Percentiles rank a stretch among this genome's conserved stretches.
Evolutionary conservation across 2,113 vertebrate species (phyloP).

Genomic region (Fulica atra): DNA sequence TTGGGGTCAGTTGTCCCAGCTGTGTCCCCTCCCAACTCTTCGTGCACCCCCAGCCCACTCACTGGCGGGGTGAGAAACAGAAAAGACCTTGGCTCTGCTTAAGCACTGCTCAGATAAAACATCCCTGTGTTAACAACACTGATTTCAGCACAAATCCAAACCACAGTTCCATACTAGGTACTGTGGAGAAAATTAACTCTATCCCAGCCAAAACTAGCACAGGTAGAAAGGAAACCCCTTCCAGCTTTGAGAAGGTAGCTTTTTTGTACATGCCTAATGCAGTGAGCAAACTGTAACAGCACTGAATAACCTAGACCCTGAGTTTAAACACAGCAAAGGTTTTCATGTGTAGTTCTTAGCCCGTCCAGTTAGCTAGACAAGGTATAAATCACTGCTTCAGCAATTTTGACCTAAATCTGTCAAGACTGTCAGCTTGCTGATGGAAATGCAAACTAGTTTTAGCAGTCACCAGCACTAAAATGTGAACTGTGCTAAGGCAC

Average conservation of each 20-base stretch:
- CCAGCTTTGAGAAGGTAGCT: background rate
- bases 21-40: too few relatives aligned
- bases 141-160: too few relatives aligned
- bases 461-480: background rate
- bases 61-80: too few relatives aligned
- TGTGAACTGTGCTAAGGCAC: fast-evolving
- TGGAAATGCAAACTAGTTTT: background rate
- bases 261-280: background rate
- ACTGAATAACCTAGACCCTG: background rate
- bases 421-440: background rate
- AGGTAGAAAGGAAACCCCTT: background rate
- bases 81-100: too few relatives aligned
- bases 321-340: background rate
- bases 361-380: background rate
- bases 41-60: too few relatives aligned
- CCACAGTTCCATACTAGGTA: too few relatives aligned
- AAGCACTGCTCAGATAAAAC: too few relatives aligned
- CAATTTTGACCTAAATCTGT: background rate
- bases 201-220: too few relatives aligned
- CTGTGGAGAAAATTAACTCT: too few relatives aligned
- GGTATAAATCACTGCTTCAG: background rate
- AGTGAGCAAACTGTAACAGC: background rate
- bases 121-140: too few relatives aligned
- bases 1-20: too few relatives aligned
- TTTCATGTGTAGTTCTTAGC: background rate